These are phyloP conservation scores for Apis laboriosa DNA, from an alignment of 1,140 invertebrate species.

Conservation along the genomic window DNA sequence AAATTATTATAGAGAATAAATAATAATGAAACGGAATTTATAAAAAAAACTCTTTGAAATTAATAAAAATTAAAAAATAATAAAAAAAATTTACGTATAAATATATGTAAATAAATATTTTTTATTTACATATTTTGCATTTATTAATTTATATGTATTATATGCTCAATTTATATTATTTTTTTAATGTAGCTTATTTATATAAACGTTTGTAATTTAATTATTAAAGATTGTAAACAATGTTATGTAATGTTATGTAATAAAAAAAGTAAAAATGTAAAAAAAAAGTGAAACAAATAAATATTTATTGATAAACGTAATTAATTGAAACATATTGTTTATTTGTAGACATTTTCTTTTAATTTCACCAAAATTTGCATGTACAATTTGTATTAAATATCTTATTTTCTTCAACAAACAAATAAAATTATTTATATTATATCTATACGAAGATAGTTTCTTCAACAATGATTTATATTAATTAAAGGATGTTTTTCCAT, in stretches of 20 bases:
- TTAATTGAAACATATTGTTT: slow-evolving; percentile 11
- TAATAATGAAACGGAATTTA: too few species aligned
- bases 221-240: not conserved
- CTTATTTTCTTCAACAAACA: not conserved
- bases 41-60: too few species aligned
- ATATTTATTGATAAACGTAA: slow-evolving; percentile 6
- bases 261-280: too few species aligned
- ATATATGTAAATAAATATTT: too few species aligned
- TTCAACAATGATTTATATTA: not conserved
- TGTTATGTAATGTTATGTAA: not conserved
- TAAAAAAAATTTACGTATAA: too few species aligned
- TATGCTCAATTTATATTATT: too few species aligned
- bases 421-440: slow-evolving; percentile 14
- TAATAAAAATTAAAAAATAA: too few species aligned
- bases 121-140: too few species aligned
- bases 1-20: too few species aligned
- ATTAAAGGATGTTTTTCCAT: not conserved
- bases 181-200: too few species aligned
- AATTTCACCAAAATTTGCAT: not conserved
- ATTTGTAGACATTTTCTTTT: not conserved
- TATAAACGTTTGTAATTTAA: too few species aligned
- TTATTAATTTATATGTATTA: too few species aligned
- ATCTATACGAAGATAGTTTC: not conserved
- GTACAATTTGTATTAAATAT: slow-evolving; percentile 32
- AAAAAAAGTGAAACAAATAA: not conserved